Conservation (phyloP, 2,113 vertebrate species). For the Sapajus apella region DNA sequence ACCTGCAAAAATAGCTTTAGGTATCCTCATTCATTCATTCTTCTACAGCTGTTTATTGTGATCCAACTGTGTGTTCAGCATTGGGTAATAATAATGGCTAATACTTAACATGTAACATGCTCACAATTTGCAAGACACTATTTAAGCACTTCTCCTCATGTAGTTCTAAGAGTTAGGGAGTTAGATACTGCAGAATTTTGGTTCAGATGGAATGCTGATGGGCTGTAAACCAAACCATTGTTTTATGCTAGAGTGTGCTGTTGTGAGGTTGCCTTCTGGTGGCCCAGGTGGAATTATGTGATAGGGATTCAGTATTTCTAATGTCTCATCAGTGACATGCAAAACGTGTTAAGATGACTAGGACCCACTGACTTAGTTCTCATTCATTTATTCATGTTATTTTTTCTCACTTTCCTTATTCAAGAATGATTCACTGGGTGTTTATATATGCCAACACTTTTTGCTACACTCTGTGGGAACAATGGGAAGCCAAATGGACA, state of each 20-base stretch:
- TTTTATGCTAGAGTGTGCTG: conserved; percentile 62
- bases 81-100: background rate
- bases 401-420: background rate
- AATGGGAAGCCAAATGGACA: background rate
- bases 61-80: background rate
- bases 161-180: background rate
- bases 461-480: background rate
- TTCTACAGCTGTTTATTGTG: background rate
- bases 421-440: background rate
- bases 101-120: background rate
- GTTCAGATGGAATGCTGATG: conserved; percentile 71
- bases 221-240: conserved; percentile 72
- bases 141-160: background rate
- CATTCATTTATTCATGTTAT: background rate
- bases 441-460: background rate
- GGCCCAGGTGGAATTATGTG: background rate
- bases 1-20: background rate
- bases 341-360: background rate
- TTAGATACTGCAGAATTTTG: conserved; percentile 50
- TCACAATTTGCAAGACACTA: background rate
- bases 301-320: conserved; percentile 64
- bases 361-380: background rate
- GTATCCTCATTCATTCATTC: background rate
- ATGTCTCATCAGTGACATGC: background rate
- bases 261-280: conserved; percentile 66